Conservation (phyloP, 2,113 vertebrate genomes). For the Brachypteracias leptosomus region DNA sequence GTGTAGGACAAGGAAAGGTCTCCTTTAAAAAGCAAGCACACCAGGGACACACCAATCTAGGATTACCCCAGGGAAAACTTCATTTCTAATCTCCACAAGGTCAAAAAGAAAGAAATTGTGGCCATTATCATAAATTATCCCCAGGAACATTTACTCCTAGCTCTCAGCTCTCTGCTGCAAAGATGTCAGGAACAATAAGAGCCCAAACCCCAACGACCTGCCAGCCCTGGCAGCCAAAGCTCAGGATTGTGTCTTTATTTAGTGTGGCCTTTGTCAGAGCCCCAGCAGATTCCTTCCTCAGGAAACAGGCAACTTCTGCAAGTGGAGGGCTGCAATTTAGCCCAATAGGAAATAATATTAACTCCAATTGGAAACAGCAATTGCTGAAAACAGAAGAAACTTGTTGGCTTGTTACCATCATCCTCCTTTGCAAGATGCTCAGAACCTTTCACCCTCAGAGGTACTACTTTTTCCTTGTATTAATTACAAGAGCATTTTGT, state of each 20-base stretch:
- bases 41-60: not conserved
- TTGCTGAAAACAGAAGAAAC: not conserved
- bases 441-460: not conserved
- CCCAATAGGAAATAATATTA: conserved; percentile 55
- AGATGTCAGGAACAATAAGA: conserved; percentile 21
- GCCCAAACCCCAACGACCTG: not conserved
- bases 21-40: not conserved
- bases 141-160: not conserved
- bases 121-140: conserved; percentile 14
- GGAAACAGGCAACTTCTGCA: conserved; percentile 42
- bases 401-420: not conserved
- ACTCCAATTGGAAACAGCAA: conserved; percentile 14
- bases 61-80: not conserved
- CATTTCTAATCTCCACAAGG: not conserved
- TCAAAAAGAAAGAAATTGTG: conserved; percentile 43
- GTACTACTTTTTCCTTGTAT: too few relatives aligned
- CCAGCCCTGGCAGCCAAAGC: not conserved
- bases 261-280: conserved; percentile 22
- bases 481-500: not conserved
- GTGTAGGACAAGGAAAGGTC: not conserved
- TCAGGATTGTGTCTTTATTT: conserved; percentile 1
- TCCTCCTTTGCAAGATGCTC: accelerated
- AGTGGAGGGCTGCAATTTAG: not conserved
- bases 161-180: not conserved
- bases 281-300: conserved; percentile 53